Evolutionary conservation across 2,888 invertebrate species (phyloP).

Genomic region (Acheta domesticus): DNA sequence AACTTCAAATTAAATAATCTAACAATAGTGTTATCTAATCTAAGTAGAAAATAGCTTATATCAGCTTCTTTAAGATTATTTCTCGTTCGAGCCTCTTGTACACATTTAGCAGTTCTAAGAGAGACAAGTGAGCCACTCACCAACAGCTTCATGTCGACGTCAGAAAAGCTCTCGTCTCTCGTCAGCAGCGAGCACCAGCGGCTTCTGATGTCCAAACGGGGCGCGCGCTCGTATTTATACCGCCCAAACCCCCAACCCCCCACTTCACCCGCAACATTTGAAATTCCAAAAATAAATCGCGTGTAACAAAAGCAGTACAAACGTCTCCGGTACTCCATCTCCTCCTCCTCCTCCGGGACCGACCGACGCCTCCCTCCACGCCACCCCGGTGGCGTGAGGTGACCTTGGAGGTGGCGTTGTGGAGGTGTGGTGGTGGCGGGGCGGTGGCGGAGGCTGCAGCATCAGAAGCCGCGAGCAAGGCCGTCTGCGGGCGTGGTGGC

Average conservation of each 20-base stretch:
- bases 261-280: background rate
- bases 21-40: no score
- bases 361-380: background rate
- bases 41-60: background rate
- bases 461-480: constrained; percentile 1
- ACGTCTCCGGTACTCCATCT: background rate
- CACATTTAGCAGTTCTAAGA: background rate
- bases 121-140: background rate
- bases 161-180: background rate
- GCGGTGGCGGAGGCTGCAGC: background rate
- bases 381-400: background rate
- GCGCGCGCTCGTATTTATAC: background rate
- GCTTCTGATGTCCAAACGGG: constrained; percentile 3
- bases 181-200: constrained; percentile 18
- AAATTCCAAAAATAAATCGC: constrained; percentile 1
- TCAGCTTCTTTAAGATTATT: background rate
- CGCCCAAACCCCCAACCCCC: background rate
- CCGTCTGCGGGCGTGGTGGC: constrained; percentile 18
- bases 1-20: no score
- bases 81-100: background rate
- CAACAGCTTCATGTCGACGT: constrained; percentile 23
- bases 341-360: background rate
- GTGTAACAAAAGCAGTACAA: background rate
- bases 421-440: background rate
- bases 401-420: background rate